Conservation (phyloP, 2,888 invertebrate species). For the Protonemura montana region DNA sequence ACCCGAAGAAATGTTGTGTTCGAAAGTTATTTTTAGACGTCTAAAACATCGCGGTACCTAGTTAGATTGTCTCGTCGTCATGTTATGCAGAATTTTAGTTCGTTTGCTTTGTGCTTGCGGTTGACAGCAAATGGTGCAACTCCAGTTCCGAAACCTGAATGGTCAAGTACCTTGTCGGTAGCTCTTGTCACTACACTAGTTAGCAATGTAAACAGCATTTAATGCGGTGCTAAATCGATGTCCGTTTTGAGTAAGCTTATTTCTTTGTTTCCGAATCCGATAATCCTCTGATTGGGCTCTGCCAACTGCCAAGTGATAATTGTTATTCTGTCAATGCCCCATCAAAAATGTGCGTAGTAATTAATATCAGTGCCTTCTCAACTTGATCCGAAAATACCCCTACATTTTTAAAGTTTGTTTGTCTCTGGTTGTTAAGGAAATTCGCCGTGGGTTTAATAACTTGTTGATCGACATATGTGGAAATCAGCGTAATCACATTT, state of each 20-base stretch:
- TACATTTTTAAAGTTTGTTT: not conserved
- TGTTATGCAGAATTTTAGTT: conserved; percentile 1
- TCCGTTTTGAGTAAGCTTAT: not conserved
- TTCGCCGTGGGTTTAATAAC: not conserved
- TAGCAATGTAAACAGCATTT: not conserved
- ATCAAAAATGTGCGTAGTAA: not conserved
- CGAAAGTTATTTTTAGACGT: conserved; percentile 33
- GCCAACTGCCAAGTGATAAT: not conserved
- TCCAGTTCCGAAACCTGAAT: not conserved
- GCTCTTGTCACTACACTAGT: no score
- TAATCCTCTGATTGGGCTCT: not conserved
- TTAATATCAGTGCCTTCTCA: no score
- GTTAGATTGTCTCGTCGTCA: conserved; percentile 8
- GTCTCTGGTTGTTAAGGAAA: not conserved
- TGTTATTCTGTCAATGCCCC: not conserved
- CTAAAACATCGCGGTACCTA: not conserved
- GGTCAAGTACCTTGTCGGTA: no score
- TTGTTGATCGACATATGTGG: not conserved
- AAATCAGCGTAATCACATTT: not conserved
- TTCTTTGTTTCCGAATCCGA: not conserved
- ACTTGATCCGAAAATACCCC: no score
- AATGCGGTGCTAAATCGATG: not conserved
- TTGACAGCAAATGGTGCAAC: conserved; percentile 7
- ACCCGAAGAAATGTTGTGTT: conserved; percentile 18
- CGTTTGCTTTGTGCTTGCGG: not conserved